These are phyloP conservation scores for Clarias gariepinus DNA, from an alignment of 2,113 vertebrate genomes.

Conservation along the genomic window DNA sequence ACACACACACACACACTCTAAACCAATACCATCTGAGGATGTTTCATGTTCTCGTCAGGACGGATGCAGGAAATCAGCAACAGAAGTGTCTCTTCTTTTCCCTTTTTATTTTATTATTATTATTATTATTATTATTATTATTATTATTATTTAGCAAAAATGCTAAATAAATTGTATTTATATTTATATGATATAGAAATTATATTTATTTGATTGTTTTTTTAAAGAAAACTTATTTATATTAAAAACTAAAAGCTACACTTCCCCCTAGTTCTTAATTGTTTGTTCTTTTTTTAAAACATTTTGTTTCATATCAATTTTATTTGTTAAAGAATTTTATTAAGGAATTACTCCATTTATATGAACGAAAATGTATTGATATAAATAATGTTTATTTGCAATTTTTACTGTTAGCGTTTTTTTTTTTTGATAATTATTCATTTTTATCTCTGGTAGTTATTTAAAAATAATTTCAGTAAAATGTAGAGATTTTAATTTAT, in stretches of 20 bases:
- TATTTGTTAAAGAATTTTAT: background rate
- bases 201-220: background rate
- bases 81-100: slow-evolving; percentile 3
- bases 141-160: too few relatives aligned
- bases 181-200: background rate
- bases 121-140: too few relatives aligned
- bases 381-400: background rate
- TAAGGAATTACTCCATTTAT: background rate
- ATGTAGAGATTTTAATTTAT: background rate
- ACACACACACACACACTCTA: slow-evolving; percentile 9
- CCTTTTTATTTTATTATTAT: background rate
- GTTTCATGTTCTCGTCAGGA: background rate
- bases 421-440: too few relatives aligned
- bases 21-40: slow-evolving; percentile 33
- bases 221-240: background rate
- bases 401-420: background rate
- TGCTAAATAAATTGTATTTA: too few relatives aligned
- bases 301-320: background rate
- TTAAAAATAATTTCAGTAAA: too few relatives aligned
- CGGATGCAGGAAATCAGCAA: slow-evolving; percentile 18
- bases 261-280: background rate
- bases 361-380: background rate
- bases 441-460: too few relatives aligned
- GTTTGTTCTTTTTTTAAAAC: background rate
- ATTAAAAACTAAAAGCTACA: background rate